Evolutionary conservation across 2,888 invertebrate genomes (phyloP), one percentile per base, ranked within the genome.

Genomic region (Beris chalybata): DNA sequence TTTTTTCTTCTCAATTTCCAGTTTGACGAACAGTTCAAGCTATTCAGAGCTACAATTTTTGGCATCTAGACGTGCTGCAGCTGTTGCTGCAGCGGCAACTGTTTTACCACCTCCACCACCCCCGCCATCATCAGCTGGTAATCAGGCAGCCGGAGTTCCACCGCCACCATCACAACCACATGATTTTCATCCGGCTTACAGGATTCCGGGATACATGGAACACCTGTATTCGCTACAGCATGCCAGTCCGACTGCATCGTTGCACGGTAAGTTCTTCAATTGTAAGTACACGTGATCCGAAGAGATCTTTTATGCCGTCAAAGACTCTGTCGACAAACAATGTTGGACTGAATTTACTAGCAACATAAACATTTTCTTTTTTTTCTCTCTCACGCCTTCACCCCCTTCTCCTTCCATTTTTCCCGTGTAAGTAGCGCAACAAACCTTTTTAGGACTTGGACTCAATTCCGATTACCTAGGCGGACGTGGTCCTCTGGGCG

Each of bases 131-230:
- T 65, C 80, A 77, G 70, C 78, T 78, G 78, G 12, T 78, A 77
- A 69, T 78, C 75, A 78, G 78, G 70, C 76, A 77, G 45, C 68
- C 2, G 61, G 57, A 32, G 67, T 65, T 45, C 81, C 83, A 77
- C 83, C 86, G 81, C 75, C 85, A 78, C 81, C 86, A 81, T 72
- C 81, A 79, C 79, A 83, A 82, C 76, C 83, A 79, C 77, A 80
- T 76, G 79, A 81, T 48, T 80, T 81, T 70, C 88, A 88, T 82
- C 87, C 88, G 73, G 88, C 89, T 71, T 89, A 89, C 78, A 85
- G 89, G 79, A 85, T 89, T 76, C 85, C 85, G 71, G 87, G 87
- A 77, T 90, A 89, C 83, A 89, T 90, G 88, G 90, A 90, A 83
- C 89, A 89, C 81, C 84, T 90, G 73, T 90, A 90, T 78, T 86